phyloP scores from a whole-genome alignment of 2,888 invertebrate genomes.

The Phyllotreta cruciferae region DNA sequence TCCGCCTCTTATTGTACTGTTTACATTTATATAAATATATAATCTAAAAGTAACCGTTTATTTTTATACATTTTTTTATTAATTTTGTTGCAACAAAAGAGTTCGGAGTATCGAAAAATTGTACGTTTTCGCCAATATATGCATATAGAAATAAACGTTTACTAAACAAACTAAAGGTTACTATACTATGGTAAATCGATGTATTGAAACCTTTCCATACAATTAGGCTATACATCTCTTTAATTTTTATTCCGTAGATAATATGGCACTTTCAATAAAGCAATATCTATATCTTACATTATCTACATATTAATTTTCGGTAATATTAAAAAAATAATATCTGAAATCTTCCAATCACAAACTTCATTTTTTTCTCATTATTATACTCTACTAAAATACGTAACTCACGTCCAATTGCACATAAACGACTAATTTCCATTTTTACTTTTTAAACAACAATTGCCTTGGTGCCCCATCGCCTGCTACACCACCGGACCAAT shows the following conservation, averaged over 20 bases:
- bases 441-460: slow-evolving; percentile 46
- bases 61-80: not conserved
- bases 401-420: slow-evolving; percentile 53
- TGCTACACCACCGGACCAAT: slow-evolving; percentile 54
- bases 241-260: slow-evolving; percentile 43
- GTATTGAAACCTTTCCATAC: slow-evolving; percentile 41
- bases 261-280: slow-evolving; percentile 55
- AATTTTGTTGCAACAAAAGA: not conserved
- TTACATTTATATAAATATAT: slow-evolving; percentile 40
- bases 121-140: not conserved
- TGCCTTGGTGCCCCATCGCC: slow-evolving; percentile 58
- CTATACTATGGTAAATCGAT: slow-evolving; percentile 43
- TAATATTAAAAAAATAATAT: slow-evolving; percentile 52
- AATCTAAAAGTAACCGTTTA: slow-evolving; percentile 9
- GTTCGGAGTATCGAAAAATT: not conserved
- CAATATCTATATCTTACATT: slow-evolving; percentile 46
- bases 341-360: slow-evolving; percentile 51
- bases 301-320: slow-evolving; percentile 45
- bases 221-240: slow-evolving; percentile 49
- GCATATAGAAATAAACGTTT: slow-evolving; percentile 10
- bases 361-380: slow-evolving; percentile 36
- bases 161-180: slow-evolving; percentile 52
- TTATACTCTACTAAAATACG: slow-evolving; percentile 48
- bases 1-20: slow-evolving; percentile 58
- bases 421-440: slow-evolving; percentile 47